phyloP scores from a whole-genome alignment of 2,113 vertebrate genomes.

The Aplodontia rufa region DNA sequence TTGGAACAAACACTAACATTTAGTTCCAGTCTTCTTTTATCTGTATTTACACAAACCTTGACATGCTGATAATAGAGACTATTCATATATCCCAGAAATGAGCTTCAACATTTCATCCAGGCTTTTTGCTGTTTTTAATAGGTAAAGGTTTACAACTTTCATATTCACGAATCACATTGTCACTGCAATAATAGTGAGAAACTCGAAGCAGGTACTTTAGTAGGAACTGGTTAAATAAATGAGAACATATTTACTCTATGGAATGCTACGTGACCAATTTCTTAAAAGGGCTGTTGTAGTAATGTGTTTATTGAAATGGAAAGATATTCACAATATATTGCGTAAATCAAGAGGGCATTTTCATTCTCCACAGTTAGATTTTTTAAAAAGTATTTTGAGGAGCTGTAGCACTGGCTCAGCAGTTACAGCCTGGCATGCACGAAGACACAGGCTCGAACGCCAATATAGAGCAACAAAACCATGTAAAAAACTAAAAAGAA shows the following conservation, averaged over 20 bases:
- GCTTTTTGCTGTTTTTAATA: not conserved
- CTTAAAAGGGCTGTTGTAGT: not conserved
- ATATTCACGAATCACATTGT: not conserved
- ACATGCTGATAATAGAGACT: not conserved
- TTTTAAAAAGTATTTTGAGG: no score
- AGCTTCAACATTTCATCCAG: not conserved
- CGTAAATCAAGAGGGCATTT: not conserved
- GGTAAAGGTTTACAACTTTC: not conserved
- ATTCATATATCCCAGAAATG: not conserved
- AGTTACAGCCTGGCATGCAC: no score
- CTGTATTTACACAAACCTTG: not conserved
- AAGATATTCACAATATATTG: not conserved
- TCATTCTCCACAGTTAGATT: not conserved
- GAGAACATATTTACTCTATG: not conserved
- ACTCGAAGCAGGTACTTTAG: not conserved
- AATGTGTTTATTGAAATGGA: not conserved
- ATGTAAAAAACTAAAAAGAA: no score
- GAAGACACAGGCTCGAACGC: no score
- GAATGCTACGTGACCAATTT: not conserved
- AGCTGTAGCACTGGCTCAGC: no score
- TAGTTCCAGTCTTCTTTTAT: not conserved
- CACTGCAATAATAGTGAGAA: not conserved
- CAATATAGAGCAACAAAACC: no score
- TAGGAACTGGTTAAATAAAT: not conserved
- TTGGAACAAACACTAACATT: not conserved